Evolutionary conservation across 2,888 invertebrate genomes (phyloP).

Genomic region (Phytoseiulus persimilis): DNA sequence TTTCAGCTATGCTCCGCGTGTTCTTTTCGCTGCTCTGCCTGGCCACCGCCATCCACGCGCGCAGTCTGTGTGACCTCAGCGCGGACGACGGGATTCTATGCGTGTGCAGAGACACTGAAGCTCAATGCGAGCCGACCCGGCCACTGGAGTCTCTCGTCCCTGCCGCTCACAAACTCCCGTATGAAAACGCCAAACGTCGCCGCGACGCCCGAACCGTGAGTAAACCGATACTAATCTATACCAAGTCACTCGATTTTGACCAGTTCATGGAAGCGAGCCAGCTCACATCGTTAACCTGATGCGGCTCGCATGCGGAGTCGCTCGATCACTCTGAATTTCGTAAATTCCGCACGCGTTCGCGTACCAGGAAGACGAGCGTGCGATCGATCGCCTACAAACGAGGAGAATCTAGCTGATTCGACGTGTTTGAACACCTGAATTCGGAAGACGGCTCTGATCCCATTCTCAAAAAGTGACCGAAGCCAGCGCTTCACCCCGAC

Average conservation of each 20-base stretch:
- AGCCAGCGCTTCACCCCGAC: neutral
- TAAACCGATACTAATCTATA: neutral
- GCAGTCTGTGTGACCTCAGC: conserved; percentile 28
- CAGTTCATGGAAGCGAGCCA: too few relatives aligned
- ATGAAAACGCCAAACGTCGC: neutral
- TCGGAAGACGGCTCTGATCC: neutral
- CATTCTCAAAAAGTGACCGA: neutral
- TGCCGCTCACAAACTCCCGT: neutral
- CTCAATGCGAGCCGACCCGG: neutral
- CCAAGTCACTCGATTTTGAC: too few relatives aligned
- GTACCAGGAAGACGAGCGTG: too few relatives aligned
- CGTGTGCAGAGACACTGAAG: neutral
- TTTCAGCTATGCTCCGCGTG: neutral
- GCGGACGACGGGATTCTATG: conserved; percentile 25
- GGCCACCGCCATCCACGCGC: neutral
- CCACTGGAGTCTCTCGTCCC: neutral
- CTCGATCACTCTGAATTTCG: too few relatives aligned
- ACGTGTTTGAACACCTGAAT: too few relatives aligned
- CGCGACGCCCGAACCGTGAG: neutral
- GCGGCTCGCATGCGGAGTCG: too few relatives aligned
- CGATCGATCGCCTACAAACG: too few relatives aligned
- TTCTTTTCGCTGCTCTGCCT: neutral
- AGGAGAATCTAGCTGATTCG: too few relatives aligned
- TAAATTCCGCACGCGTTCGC: too few relatives aligned
- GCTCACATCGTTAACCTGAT: too few relatives aligned